Percentiles rank a stretch among this genome's conserved stretches.
Evolutionary conservation across 2,888 invertebrate genomes (phyloP).

Genomic region (Pasiphila rectangulata): DNA sequence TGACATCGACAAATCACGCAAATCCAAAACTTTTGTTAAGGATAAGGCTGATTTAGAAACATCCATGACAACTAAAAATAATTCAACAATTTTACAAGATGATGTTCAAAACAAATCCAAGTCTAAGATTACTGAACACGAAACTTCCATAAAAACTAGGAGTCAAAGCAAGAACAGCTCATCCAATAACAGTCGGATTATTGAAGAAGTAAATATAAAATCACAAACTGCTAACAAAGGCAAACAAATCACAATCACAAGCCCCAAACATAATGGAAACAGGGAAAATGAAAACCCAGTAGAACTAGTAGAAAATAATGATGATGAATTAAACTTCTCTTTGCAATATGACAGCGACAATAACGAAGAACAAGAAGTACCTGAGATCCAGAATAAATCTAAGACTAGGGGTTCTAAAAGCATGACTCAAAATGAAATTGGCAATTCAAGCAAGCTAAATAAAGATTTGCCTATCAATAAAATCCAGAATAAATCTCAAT

Average conservation of each 20-base stretch:
- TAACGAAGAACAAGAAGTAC: slow-evolving; percentile 2
- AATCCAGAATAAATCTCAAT: too few species aligned
- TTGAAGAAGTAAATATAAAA: slow-evolving; percentile 2
- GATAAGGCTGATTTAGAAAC: slow-evolving; percentile 10
- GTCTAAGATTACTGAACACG: slow-evolving; percentile 7
- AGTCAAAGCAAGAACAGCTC: slow-evolving; percentile 8
- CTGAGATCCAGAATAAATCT: slow-evolving; percentile 6
- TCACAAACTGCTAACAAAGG: slow-evolving; percentile 1
- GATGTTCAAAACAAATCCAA: slow-evolving; percentile 14
- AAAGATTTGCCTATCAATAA: slow-evolving; percentile 10
- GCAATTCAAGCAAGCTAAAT: neutral
- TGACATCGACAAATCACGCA: slow-evolving; percentile 7
- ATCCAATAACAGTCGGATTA: slow-evolving; percentile 4
- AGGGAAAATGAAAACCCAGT: neutral
- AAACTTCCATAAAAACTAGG: slow-evolving; percentile 17
- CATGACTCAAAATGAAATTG: slow-evolving; percentile 5
- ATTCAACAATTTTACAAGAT: neutral
- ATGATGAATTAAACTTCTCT: slow-evolving; percentile 27
- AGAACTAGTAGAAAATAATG: slow-evolving; percentile 11
- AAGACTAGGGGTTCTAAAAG: slow-evolving; percentile 9
- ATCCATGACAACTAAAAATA: slow-evolving; percentile 3
- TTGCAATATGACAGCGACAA: slow-evolving; percentile 21
- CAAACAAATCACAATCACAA: slow-evolving; percentile 1
- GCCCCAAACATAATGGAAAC: slow-evolving; percentile 5
- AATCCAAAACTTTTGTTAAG: slow-evolving; percentile 18